Base-by-base conservation (phyloP, 2,113 vertebrate species). In the Heptranchias perlo region DNA sequence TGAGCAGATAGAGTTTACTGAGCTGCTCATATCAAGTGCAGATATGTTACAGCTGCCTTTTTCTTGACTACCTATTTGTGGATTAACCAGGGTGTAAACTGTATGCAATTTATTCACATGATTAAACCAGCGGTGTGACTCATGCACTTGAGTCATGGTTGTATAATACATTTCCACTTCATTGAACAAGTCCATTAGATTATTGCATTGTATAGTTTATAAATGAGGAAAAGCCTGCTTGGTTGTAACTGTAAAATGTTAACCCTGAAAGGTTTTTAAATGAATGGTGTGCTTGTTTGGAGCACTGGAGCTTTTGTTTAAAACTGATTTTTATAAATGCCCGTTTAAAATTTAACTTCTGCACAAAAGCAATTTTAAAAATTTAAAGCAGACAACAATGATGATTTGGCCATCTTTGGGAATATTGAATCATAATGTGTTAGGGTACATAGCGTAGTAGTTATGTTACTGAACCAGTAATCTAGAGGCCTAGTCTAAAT, bases 161-260 rank as follows among this genome's bases (percentile, higher is more conserved):
- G 87, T 91, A 91, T 58, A 58, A 91, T 91, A 16, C 87, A 35
- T 52, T 91, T 91, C 44, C 52, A 91, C 87, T 61, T 91, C 87
- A 54, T 91, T 58, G 52, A 91, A n/a, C 52, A 61, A 58, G 49
- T 91, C 87, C 28, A 91, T 91, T 58, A 91, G 52, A 58, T 58
- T 91, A 91, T 91, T 91, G 87, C 52, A n/a, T 91, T 86, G 82
- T 86, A 13, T 52, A 61, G 52, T 58, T 35, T 61, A 91, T 58
- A 91, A 91, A 58, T 35, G 87, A 91, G 21, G 44, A 49, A 49
- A 86, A 25, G 44, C 11, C 35, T 91, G 10, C 28, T 35, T 58
- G 28, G 52, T 91, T 91, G 54, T 91, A 58, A 54, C 86, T 58
- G 28, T 54, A 89, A 89, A 31, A 28, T 58, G 52, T n/a, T 91